Evolutionary conservation across 2,797 vertebrate genomes (phyloP).

Genomic region (Pseudomugil tenellus): DNA sequence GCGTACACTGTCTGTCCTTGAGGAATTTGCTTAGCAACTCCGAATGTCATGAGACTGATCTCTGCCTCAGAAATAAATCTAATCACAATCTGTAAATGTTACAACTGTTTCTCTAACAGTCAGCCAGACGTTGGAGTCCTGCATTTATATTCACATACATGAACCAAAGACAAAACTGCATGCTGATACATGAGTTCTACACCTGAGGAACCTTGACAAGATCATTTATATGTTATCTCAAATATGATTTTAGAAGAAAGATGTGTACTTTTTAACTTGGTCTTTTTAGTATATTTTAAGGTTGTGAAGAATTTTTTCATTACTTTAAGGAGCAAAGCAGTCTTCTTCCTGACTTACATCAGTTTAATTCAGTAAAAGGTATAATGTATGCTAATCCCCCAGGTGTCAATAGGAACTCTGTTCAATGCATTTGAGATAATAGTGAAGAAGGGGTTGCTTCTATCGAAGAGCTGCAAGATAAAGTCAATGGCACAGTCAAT

Average conservation of each 20-base stretch:
- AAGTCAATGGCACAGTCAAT: slow-evolving; percentile 87
- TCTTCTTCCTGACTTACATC: slow-evolving; percentile 56
- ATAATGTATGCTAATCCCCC: slow-evolving; percentile 85
- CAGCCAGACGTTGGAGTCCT: slow-evolving; percentile 63
- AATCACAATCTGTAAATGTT: slow-evolving; percentile 86
- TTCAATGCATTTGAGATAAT: slow-evolving; percentile 84
- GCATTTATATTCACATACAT: slow-evolving; percentile 80
- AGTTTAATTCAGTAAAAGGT: slow-evolving; percentile 75
- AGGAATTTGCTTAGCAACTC: slow-evolving; percentile 74
- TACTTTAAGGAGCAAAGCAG: slow-evolving; percentile 39
- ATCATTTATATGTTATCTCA: slow-evolving; percentile 29
- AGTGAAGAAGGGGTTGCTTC: slow-evolving; percentile 77
- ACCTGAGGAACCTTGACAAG: slow-evolving; percentile 19
- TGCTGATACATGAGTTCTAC: slow-evolving; percentile 62
- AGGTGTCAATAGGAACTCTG: slow-evolving; percentile 81
- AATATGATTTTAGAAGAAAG: slow-evolving; percentile 14
- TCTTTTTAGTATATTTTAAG: background rate
- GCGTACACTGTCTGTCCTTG: slow-evolving; percentile 74
- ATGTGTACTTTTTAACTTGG: slow-evolving; percentile 9
- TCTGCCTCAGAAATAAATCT: slow-evolving; percentile 74
- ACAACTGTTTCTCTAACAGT: slow-evolving; percentile 79
- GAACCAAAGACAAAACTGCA: slow-evolving; percentile 78
- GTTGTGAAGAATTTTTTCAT: slow-evolving; percentile 18
- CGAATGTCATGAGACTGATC: slow-evolving; percentile 73
- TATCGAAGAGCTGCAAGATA: slow-evolving; percentile 82